These are phyloP conservation scores for Drosophila sp. DNA, from an alignment of 1,140 invertebrate genomes.

Conservation along the genomic window DNA sequence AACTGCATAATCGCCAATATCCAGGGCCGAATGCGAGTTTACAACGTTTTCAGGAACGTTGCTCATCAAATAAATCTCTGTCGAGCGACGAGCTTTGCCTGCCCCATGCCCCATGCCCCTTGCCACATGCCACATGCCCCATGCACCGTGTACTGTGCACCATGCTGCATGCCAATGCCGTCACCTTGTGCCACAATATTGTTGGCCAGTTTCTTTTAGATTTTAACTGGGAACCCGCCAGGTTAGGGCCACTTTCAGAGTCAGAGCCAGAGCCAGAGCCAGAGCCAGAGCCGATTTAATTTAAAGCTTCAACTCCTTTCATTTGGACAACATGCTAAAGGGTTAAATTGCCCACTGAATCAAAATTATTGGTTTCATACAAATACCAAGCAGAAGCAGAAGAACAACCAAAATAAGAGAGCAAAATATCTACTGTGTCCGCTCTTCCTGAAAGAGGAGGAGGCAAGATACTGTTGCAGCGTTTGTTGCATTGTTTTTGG, in stretches of 20 bases:
- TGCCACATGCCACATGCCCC: slow-evolving; percentile 34
- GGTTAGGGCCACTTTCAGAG: slow-evolving; percentile 15
- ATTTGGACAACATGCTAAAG: slow-evolving; percentile 81
- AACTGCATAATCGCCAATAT: slow-evolving; percentile 65
- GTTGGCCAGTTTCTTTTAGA: slow-evolving; percentile 27
- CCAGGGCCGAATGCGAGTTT: slow-evolving; percentile 52
- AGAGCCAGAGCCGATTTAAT: slow-evolving; percentile 66
- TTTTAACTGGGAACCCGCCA: slow-evolving; percentile 11
- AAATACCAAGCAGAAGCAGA: slow-evolving; percentile 19
- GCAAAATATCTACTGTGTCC: slow-evolving; percentile 11
- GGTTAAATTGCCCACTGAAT: slow-evolving; percentile 84
- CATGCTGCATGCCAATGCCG: slow-evolving; percentile 12
- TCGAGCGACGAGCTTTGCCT: slow-evolving; percentile 47
- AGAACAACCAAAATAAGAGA: slow-evolving; percentile 18
- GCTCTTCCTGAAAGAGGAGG: neutral
- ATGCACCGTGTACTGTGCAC: neutral
- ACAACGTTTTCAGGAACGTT: slow-evolving; percentile 50
- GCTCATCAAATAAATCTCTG: slow-evolving; percentile 82
- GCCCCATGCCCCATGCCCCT: slow-evolving; percentile 42
- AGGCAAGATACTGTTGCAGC: slow-evolving; percentile 21
- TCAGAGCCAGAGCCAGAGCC: slow-evolving; percentile 26
- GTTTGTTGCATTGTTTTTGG: slow-evolving; percentile 76
- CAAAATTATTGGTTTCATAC: slow-evolving; percentile 83
- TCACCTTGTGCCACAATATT: slow-evolving; percentile 24
- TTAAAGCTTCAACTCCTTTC: slow-evolving; percentile 82